phyloP scores from a whole-genome alignment of 35 echinoderm and acorn worm genomes.

The Nesometra sesokonis region DNA sequence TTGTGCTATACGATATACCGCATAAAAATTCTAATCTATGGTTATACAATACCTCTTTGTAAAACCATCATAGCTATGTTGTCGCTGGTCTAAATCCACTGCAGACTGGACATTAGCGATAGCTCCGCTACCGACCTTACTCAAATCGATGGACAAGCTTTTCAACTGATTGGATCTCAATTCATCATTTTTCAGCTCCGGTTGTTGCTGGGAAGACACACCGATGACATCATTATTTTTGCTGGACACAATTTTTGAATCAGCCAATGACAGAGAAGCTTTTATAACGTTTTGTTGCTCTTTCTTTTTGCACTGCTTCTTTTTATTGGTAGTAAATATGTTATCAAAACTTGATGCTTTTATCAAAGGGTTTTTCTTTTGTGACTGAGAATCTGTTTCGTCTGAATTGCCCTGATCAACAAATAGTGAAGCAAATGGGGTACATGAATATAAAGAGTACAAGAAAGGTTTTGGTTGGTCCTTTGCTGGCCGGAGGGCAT shows the following conservation, averaged over 20 bases:
- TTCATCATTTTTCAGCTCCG: neutral
- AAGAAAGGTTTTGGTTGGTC: slow-evolving; percentile 54
- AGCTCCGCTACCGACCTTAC: neutral
- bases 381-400: neutral
- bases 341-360: slow-evolving; percentile 7
- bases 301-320: neutral
- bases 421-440: slow-evolving; percentile 87
- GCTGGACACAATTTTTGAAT: neutral
- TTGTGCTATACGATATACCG: too few relatives aligned
- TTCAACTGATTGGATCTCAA: neutral
- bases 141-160: neutral
- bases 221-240: neutral
- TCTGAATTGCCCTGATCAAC: slow-evolving; percentile 6
- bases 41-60: neutral
- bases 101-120: neutral
- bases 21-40: too few relatives aligned
- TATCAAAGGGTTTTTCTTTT: neutral
- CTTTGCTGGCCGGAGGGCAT: slow-evolving; percentile 61
- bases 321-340: neutral
- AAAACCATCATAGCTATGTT: neutral
- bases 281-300: neutral
- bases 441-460: slow-evolving; percentile 65
- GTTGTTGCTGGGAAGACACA: neutral
- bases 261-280: neutral
- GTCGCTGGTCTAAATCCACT: neutral